Evolutionary conservation across 2,888 invertebrate genomes (phyloP).

Genomic region (Apomyelois bistriatella): DNA sequence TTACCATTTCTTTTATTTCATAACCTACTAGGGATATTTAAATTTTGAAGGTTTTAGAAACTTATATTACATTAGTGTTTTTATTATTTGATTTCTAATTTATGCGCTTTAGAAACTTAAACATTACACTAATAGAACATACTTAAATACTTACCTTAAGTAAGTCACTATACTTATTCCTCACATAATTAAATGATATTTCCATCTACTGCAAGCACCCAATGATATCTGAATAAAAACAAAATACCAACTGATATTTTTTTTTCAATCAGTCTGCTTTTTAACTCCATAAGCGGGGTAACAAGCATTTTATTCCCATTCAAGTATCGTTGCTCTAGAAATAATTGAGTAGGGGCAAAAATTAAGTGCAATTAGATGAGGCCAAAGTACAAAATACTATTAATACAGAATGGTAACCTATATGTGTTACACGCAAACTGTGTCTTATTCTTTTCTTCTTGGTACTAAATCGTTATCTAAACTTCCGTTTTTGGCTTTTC

Average conservation of each 20-base stretch:
- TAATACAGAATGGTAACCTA: background rate
- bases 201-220: background rate
- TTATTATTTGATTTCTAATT: too few species aligned
- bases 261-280: constrained; percentile 5
- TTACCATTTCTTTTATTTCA: too few species aligned
- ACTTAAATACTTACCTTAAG: too few species aligned
- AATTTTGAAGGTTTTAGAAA: too few species aligned
- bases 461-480: too few species aligned
- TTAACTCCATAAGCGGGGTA: constrained; percentile 9
- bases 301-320: constrained; percentile 10
- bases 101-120: too few species aligned
- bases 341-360: constrained; percentile 31
- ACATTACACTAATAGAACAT: too few species aligned
- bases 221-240: background rate
- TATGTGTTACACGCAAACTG: background rate
- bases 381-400: constrained; percentile 39
- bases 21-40: too few species aligned
- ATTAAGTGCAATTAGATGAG: constrained; percentile 73
- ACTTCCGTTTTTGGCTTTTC: too few species aligned
- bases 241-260: background rate
- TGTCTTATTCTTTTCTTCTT: too few species aligned
- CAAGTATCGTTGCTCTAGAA: constrained; percentile 11
- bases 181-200: background rate
- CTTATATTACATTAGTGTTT: too few species aligned
- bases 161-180: background rate